Base-by-base conservation (phyloP, 2,797 vertebrate species). In the Lates japonicus region DNA sequence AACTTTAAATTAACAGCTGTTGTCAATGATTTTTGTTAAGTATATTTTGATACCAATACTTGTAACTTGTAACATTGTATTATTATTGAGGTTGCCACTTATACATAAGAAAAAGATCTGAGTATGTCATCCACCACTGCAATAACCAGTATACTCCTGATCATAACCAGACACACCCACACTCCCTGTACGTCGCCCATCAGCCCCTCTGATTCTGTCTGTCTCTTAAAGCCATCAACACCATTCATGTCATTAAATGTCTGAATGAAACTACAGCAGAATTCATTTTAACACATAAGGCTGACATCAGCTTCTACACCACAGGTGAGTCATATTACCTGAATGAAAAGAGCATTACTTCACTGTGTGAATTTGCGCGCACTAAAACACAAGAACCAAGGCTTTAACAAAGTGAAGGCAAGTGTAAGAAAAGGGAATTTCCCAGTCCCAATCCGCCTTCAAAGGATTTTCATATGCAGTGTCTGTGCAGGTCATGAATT, bases 401-500 rank as follows among this genome's bases (percentile, higher is more conserved):
- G 65, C 66, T 51, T 76, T 71, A 61, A 84, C 55, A 63, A 83
- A 72, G 71, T 55, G 52, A 79, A 76, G 41, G 68, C 68, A 75
- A 83, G 76, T 63, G 67, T 60, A 82, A 58, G 70, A 77, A 81
- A 76, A 29, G 74, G 76, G 74, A 71, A 59, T 80, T 80, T 70
- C 70, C 57, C 54, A 10, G 39, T 61, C 83, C 69, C 84, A 60
- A 42, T 59, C 39, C 48, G 14, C 81, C 84, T 88, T 81, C 87
- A 91, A 88, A 86, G 80, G 74, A 81, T 79, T 88, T 90, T 79
- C 74, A 83, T 81, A 84, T 86, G 86, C 66, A 72, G 79, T 29
- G 70, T 86, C 83, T 82, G 85, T 62, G 85, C 75, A 35, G 58
- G 46, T 90, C 87, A 92, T 92, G 90, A 92, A 93, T 93, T 90